These are phyloP conservation scores for Phyllostomus discolor DNA, from an alignment of 2,113 vertebrate species.

Conservation along the genomic window DNA sequence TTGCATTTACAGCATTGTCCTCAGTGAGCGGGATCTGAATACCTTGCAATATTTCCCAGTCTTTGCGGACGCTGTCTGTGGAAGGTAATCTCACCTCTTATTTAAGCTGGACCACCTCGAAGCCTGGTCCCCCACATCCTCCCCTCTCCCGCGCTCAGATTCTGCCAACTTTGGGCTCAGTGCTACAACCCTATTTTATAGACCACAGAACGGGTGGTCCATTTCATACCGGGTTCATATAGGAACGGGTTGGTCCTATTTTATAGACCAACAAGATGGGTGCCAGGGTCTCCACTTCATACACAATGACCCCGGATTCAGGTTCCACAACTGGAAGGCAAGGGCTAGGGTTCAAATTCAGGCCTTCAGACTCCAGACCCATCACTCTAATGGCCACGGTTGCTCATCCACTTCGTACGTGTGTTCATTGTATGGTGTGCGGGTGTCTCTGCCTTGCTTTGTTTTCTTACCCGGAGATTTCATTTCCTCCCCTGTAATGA, in stretches of 20 bases:
- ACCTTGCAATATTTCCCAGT: neutral
- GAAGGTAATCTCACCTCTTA: neutral
- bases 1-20: neutral
- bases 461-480: neutral
- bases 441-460: too few species aligned
- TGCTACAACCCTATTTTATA: neutral
- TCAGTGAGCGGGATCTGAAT: neutral
- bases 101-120: accelerated
- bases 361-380: neutral
- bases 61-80: accelerated
- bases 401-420: accelerated
- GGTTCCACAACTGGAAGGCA: neutral
- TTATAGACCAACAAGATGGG: neutral
- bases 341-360: neutral
- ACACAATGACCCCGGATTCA: neutral
- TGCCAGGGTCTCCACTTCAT: neutral
- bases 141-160: neutral
- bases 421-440: too few species aligned
- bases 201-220: neutral
- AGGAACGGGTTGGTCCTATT: too few species aligned
- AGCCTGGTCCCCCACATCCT: neutral
- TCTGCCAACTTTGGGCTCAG: neutral
- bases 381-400: too few species aligned
- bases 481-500: accelerated
- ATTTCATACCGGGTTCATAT: too few species aligned